Conservation (phyloP, 2,888 invertebrate genomes). For the Brachyopa scutellaris region DNA sequence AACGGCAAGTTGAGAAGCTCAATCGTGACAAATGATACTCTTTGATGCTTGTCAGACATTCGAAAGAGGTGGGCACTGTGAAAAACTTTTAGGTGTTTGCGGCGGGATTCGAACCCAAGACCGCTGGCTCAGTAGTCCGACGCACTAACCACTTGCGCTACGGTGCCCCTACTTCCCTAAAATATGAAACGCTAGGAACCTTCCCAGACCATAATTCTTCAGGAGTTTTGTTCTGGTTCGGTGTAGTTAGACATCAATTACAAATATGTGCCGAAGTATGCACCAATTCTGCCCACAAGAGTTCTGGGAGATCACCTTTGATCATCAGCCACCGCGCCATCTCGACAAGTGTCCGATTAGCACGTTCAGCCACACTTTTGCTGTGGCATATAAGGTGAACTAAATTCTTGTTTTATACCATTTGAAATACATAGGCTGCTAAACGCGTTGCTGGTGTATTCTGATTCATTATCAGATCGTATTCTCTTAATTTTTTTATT, state of each 20-base stretch:
- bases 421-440: neutral
- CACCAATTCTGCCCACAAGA: conserved; percentile 13
- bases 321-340: conserved; percentile 9
- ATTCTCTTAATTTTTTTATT: neutral
- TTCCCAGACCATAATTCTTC: too few relatives aligned
- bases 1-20: too few relatives aligned
- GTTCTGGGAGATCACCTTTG: neutral
- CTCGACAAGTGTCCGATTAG: neutral
- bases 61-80: too few relatives aligned
- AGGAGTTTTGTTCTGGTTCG: neutral
- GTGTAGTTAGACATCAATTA: neutral
- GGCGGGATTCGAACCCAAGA: too few relatives aligned
- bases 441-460: neutral
- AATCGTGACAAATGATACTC: too few relatives aligned
- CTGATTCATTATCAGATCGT: conserved; percentile 13
- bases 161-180: too few relatives aligned
- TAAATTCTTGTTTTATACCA: neutral
- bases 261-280: neutral
- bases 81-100: too few relatives aligned
- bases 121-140: too few relatives aligned
- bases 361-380: neutral
- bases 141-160: too few relatives aligned
- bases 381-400: neutral
- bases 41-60: too few relatives aligned
- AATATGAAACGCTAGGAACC: too few relatives aligned